Percentiles rank a stretch among this genome's conserved stretches.
Evolutionary conservation across 2,888 invertebrate genomes (phyloP).

Genomic region (Chrysolina haemoptera): DNA sequence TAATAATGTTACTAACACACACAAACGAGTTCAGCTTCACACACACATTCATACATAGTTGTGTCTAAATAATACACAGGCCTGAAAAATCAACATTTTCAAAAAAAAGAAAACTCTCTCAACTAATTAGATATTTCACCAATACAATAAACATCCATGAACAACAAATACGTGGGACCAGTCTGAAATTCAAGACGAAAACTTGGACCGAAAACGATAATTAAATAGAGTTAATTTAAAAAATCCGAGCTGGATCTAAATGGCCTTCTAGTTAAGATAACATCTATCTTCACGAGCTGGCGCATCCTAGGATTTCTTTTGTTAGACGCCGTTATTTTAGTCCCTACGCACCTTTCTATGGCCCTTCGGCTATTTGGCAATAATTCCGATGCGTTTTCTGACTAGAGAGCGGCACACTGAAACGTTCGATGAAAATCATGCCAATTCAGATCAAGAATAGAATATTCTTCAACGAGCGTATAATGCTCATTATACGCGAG

Average conservation of each 20-base stretch:
- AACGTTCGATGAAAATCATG: background rate
- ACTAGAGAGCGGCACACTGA: slow-evolving; percentile 38
- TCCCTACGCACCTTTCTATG: slow-evolving; percentile 48
- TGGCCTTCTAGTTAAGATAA: slow-evolving; percentile 61
- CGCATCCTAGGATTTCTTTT: slow-evolving; percentile 65
- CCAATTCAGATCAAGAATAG: background rate
- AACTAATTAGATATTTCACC: background rate
- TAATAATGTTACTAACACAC: too few species aligned
- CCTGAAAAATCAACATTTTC: background rate
- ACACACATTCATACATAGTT: too few species aligned
- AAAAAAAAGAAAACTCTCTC: background rate
- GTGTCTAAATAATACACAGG: background rate
- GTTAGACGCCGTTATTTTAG: slow-evolving; percentile 63
- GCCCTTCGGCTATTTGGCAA: slow-evolving; percentile 56
- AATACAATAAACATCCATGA: background rate
- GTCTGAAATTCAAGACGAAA: slow-evolving; percentile 21
- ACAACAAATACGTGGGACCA: background rate
- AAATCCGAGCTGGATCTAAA: slow-evolving; percentile 61
- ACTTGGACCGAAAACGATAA: slow-evolving; percentile 50
- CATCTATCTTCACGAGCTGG: slow-evolving; percentile 64
- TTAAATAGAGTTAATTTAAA: slow-evolving; percentile 61
- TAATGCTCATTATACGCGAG: too few species aligned
- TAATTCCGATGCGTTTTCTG: slow-evolving; percentile 40
- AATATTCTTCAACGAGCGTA: too few species aligned
- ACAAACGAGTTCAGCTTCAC: too few species aligned